Conservation (phyloP, 1,140 invertebrate species). For the Drosophila arizonae region DNA sequence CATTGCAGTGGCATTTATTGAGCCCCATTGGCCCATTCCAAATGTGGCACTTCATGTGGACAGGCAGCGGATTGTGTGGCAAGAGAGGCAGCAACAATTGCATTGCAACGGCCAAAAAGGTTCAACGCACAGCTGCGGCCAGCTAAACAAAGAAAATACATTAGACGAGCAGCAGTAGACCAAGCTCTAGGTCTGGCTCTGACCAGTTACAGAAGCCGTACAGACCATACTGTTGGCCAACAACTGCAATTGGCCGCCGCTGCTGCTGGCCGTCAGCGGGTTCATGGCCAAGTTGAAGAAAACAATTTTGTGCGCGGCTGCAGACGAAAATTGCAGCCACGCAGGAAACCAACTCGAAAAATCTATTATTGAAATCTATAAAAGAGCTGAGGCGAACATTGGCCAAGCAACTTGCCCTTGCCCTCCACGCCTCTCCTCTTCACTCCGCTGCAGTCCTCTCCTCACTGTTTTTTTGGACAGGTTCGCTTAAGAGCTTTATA, state of each 20-base stretch:
- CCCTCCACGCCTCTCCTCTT: background rate
- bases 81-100: constrained; percentile 24
- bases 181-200: constrained; percentile 3
- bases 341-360: constrained; percentile 80
- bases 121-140: constrained; percentile 71
- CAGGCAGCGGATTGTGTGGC: constrained; percentile 57
- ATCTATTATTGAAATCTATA: constrained; percentile 83
- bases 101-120: constrained; percentile 38
- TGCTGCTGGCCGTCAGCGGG: constrained; percentile 35
- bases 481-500: constrained; percentile 80
- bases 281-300: constrained; percentile 59
- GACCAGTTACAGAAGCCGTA: constrained; percentile 38
- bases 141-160: constrained; percentile 75
- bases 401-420: constrained; percentile 10
- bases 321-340: constrained; percentile 73
- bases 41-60: constrained; percentile 62
- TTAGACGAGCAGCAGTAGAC: constrained; percentile 46
- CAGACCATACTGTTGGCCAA: constrained; percentile 28
- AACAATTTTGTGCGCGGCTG: constrained; percentile 79
- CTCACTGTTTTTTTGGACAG: constrained; percentile 30
- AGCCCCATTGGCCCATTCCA: constrained; percentile 57
- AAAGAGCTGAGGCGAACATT: constrained; percentile 53
- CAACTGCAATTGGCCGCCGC: constrained; percentile 15
- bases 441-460: background rate
- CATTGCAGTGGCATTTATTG: constrained; percentile 39